These are phyloP conservation scores for Otolemur garnettii DNA, from an alignment of 2,113 vertebrate species.

Conservation along the genomic window DNA sequence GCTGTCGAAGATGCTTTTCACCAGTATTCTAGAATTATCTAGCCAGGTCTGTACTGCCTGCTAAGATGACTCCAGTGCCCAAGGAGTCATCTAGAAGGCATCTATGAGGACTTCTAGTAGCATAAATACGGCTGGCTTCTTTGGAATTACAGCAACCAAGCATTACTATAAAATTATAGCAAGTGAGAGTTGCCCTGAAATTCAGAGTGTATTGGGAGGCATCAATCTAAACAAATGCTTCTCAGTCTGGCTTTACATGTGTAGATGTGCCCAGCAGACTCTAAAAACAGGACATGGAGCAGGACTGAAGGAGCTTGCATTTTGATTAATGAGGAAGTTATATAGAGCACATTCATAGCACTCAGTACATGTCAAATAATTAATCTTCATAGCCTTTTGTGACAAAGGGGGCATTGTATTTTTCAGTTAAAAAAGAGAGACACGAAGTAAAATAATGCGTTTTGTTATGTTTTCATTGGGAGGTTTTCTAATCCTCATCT, in stretches of 20 bases:
- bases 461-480: neutral
- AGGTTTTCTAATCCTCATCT: neutral
- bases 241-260: neutral
- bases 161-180: neutral
- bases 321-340: conserved; percentile 68
- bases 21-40: neutral
- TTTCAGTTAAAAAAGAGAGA: conserved; percentile 32
- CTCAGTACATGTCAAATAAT: conserved; percentile 65
- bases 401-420: conserved; percentile 28
- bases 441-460: neutral
- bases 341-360: conserved; percentile 12
- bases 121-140: neutral
- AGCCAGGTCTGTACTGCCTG: neutral
- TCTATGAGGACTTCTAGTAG: neutral
- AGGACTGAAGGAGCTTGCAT: neutral
- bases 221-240: neutral
- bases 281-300: conserved; percentile 1
- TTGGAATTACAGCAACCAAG: neutral
- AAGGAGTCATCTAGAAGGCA: neutral
- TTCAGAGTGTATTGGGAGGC: neutral
- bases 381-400: conserved; percentile 53
- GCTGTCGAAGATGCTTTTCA: neutral
- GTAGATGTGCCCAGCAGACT: neutral
- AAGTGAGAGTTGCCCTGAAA: neutral
- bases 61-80: neutral